Evolutionary conservation across 2,888 invertebrate genomes (phyloP).

Genomic region (Pammene aurita): DNA sequence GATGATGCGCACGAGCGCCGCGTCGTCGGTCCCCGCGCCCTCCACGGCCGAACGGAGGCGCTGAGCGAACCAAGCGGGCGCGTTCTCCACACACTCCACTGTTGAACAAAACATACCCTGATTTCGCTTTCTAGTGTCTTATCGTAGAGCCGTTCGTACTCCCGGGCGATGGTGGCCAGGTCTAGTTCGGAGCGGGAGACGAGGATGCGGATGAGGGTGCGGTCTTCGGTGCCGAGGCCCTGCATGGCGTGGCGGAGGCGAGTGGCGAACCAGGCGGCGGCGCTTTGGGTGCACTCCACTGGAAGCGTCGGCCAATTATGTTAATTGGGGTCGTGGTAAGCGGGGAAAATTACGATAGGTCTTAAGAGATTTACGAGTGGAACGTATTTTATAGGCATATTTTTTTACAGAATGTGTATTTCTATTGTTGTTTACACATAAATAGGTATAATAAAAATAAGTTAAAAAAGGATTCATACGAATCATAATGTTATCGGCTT

Average conservation of each 20-base stretch:
- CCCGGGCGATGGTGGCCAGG: conserved; percentile 86
- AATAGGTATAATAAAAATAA: too few species aligned
- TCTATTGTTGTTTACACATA: too few species aligned
- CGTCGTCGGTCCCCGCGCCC: conserved; percentile 89
- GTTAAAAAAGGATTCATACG: too few species aligned
- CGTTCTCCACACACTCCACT: conserved; percentile 89
- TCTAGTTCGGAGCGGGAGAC: conserved; percentile 88
- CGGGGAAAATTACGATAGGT: not conserved
- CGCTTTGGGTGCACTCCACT: conserved; percentile 88
- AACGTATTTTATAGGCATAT: too few species aligned
- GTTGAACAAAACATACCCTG: conserved; percentile 74
- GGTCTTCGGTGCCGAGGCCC: conserved; percentile 89
- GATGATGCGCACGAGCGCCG: conserved; percentile 86
- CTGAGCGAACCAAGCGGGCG: conserved; percentile 88
- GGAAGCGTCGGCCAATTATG: conserved; percentile 42
- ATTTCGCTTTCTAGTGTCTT: conserved; percentile 86
- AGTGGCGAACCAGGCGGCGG: conserved; percentile 87
- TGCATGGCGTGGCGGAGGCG: conserved; percentile 86
- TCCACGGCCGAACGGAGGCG: conserved; percentile 85
- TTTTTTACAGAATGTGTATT: too few species aligned
- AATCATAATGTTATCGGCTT: too few species aligned
- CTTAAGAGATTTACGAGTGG: not conserved
- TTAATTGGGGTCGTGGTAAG: conserved; percentile 5
- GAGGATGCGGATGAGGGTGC: conserved; percentile 87
- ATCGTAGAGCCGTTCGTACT: conserved; percentile 87